Evolutionary conservation across 2,888 invertebrate species (phyloP).

Genomic region (Pterobdella sp.): DNA sequence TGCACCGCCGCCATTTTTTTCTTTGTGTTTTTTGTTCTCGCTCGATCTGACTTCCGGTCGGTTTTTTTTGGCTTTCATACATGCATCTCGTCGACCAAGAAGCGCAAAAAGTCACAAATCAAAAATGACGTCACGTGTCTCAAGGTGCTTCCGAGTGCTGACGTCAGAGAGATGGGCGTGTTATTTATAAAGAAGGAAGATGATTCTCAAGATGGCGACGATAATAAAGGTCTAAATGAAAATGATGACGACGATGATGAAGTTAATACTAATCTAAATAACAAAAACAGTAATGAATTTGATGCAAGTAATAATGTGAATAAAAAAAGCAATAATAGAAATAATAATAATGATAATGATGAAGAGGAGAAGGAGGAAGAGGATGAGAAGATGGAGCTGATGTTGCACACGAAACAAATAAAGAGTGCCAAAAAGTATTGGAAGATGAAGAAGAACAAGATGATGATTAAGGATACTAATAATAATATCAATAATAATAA

Average conservation of each 20-base stretch:
- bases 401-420: slow-evolving; percentile 73
- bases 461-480: not conserved
- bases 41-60: slow-evolving; percentile 12
- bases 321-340: not conserved
- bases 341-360: slow-evolving; percentile 3
- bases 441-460: slow-evolving; percentile 57
- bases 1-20: slow-evolving; percentile 9
- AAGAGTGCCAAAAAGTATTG: slow-evolving; percentile 86
- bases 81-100: not conserved
- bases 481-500: not conserved
- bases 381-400: not conserved
- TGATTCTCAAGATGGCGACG: not conserved
- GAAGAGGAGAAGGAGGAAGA: not conserved
- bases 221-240: not conserved
- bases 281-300: not conserved
- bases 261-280: not conserved
- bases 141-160: not conserved
- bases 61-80: not conserved
- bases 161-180: slow-evolving; percentile 1
- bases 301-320: not conserved
- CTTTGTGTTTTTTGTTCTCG: slow-evolving; percentile 21
- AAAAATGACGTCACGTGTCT: not conserved
- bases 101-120: not conserved
- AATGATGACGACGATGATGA: not conserved
- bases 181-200: not conserved